Evolutionary conservation across 2,888 invertebrate genomes (phyloP).

Genomic region (Cerceris rybyensis): DNA sequence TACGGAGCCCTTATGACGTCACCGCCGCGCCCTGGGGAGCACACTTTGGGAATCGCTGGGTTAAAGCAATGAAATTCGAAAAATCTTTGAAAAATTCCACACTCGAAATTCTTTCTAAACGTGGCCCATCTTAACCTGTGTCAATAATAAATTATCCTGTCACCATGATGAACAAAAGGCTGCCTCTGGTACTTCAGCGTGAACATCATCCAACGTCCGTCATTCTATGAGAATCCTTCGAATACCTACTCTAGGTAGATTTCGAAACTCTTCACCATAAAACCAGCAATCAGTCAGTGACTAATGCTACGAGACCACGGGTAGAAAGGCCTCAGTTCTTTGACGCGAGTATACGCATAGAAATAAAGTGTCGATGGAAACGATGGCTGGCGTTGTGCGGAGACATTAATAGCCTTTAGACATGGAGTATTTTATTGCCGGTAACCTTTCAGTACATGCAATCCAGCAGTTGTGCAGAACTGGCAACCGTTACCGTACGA

Average conservation of each 20-base stretch:
- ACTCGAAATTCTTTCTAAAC: too few species aligned
- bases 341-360: constrained; percentile 55
- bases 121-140: too few species aligned
- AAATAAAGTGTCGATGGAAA: constrained; percentile 64
- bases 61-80: too few species aligned
- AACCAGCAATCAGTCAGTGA: constrained; percentile 45
- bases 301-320: constrained; percentile 38
- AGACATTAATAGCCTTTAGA: constrained; percentile 64
- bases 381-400: constrained; percentile 58
- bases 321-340: constrained; percentile 43
- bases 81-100: too few species aligned
- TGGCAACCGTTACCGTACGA: constrained; percentile 59
- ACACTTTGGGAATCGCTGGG: too few species aligned
- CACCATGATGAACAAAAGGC: too few species aligned
- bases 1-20: too few species aligned
- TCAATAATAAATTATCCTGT: too few species aligned
- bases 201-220: too few species aligned
- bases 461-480: constrained; percentile 55
- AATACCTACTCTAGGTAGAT: constrained; percentile 5
- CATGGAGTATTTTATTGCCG: constrained; percentile 63
- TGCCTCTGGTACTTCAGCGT: too few species aligned
- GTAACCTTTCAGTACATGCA: constrained; percentile 63
- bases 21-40: too few species aligned
- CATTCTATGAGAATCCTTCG: too few species aligned
- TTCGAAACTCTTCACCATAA: constrained; percentile 39